These are phyloP conservation scores for Alouatta palliata DNA, from an alignment of 2,113 vertebrate genomes.

Conservation along the genomic window DNA sequence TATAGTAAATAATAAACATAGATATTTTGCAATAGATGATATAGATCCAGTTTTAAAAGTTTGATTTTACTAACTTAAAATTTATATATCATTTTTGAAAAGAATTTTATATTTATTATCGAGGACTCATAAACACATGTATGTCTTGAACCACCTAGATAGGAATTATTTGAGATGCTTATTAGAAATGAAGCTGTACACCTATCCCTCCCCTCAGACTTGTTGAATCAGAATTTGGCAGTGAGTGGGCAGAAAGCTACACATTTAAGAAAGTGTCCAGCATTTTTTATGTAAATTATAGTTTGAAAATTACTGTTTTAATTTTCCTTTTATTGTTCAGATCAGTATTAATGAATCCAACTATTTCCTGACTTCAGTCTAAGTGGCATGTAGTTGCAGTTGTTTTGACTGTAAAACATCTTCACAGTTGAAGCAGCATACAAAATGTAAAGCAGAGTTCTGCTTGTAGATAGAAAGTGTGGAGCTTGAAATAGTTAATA, in stretches of 20 bases:
- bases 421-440: neutral
- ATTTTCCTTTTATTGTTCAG: neutral
- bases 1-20: neutral
- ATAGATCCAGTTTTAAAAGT: neutral
- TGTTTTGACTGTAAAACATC: neutral
- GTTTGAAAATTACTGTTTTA: neutral
- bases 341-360: neutral
- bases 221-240: neutral
- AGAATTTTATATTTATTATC: neutral
- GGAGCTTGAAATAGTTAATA: neutral
- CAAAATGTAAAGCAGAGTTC: neutral
- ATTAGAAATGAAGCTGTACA: neutral
- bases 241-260: neutral
- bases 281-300: neutral
- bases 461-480: neutral
- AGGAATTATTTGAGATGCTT: neutral
- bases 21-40: neutral
- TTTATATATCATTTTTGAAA: neutral
- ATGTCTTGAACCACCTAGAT: neutral
- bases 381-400: neutral
- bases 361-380: neutral
- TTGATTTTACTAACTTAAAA: neutral
- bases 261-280: neutral
- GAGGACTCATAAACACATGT: neutral
- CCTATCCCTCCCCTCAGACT: neutral